These are phyloP conservation scores for Coregonus sp. DNA, from an alignment of 2,797 vertebrate genomes.

Conservation along the genomic window DNA sequence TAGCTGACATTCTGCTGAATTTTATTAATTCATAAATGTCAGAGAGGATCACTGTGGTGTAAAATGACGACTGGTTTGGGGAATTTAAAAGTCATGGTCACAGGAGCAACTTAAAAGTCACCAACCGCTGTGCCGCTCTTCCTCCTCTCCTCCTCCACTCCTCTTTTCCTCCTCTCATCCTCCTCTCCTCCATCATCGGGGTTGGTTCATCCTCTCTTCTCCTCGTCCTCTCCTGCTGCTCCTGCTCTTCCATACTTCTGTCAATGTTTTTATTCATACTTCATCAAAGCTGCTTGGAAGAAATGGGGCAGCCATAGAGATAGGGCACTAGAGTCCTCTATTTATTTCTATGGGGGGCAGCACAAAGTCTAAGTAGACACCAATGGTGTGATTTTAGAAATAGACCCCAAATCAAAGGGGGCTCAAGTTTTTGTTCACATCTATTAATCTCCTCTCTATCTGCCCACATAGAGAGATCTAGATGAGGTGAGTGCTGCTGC, in stretches of 20 bases:
- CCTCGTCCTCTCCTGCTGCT: background rate
- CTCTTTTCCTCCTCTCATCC: background rate
- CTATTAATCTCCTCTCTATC: conserved; percentile 11
- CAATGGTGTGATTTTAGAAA: background rate
- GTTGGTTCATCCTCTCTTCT: background rate
- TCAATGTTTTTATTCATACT: conserved; percentile 40
- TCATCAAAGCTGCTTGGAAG: conserved; percentile 42
- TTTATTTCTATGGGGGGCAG: conserved; percentile 20
- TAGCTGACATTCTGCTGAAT: conserved; percentile 37
- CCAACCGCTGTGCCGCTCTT: conserved; percentile 24
- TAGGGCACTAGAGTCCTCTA: no score
- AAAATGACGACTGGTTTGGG: conserved; percentile 41
- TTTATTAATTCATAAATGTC: conserved; percentile 23
- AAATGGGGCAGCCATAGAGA: no score
- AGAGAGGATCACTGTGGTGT: conserved; percentile 30
- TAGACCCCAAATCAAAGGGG: conserved; percentile 31
- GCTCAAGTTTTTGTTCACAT: conserved; percentile 38
- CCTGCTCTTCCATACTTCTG: conserved; percentile 44
- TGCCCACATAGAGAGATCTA: background rate
- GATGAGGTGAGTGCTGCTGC: background rate
- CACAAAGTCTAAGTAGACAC: conserved; percentile 34
- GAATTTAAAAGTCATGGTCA: conserved; percentile 43
- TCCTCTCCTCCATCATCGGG: background rate
- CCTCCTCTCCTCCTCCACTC: conserved; percentile 36
- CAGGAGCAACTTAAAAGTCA: conserved; percentile 42